phyloP scores from a whole-genome alignment of 2,888 invertebrate genomes.

The Zele albiditarsus region DNA sequence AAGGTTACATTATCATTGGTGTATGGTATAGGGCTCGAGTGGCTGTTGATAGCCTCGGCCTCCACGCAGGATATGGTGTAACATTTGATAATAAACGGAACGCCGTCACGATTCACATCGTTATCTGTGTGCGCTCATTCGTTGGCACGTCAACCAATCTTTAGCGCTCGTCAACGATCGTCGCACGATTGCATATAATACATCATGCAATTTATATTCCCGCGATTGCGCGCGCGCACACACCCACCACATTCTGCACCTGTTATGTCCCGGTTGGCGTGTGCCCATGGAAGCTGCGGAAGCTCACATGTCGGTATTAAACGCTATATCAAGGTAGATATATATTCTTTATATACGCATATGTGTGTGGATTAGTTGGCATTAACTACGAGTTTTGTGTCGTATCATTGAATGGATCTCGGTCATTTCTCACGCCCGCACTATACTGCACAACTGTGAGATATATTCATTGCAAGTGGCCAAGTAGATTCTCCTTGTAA shows the following conservation, averaged over 20 bases:
- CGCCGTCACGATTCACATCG: conserved; percentile 54
- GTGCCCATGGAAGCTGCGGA: conserved; percentile 16
- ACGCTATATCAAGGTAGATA: not conserved
- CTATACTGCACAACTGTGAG: not conserved
- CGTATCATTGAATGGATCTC: conserved; percentile 38
- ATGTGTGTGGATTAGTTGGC: conserved; percentile 25
- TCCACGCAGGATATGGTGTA: conserved; percentile 53
- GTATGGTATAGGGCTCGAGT: not conserved
- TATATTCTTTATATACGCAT: not conserved
- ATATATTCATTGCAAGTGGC: not conserved
- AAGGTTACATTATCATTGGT: not conserved
- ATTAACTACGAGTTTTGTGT: conserved; percentile 23
- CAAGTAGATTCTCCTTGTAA: not conserved
- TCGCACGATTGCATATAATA: conserved; percentile 10
- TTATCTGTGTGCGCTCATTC: conserved; percentile 42
- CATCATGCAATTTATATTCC: conserved; percentile 1
- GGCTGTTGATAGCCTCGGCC: not conserved
- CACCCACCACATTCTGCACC: not conserved
- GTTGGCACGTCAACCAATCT: conserved; percentile 24
- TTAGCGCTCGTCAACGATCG: conserved; percentile 25
- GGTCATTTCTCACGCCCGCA: conserved; percentile 37
- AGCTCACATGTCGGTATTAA: conserved; percentile 13
- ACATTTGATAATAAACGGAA: conserved; percentile 52
- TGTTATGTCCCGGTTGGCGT: not conserved
- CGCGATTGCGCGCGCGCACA: not conserved